These are phyloP conservation scores for Bufo bufo DNA, from an alignment of 2,113 vertebrate genomes.

Conservation along the genomic window DNA sequence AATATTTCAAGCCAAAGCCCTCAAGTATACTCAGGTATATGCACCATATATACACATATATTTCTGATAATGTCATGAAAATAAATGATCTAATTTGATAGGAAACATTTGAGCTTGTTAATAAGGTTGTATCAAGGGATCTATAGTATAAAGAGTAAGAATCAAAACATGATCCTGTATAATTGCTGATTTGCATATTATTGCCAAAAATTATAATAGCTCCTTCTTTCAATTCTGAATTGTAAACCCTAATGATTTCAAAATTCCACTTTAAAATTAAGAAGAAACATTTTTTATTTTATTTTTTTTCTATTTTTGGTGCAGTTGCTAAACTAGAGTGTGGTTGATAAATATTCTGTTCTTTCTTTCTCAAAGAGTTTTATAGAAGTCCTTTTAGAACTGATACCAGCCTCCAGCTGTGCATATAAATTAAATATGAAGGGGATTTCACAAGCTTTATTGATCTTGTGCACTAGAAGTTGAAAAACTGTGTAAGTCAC, in stretches of 20 bases:
- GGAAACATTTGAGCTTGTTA: constrained; percentile 39
- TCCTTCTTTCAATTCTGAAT: neutral
- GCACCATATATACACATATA: neutral
- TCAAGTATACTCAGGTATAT: neutral
- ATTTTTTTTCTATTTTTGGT: neutral
- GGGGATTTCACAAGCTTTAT: constrained; percentile 48
- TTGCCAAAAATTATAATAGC: constrained; percentile 18
- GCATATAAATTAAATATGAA: constrained; percentile 53
- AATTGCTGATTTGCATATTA: constrained; percentile 37
- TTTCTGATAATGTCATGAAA: constrained; percentile 21
- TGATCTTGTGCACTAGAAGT: constrained; percentile 43
- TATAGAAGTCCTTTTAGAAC: constrained; percentile 38
- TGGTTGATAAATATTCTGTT: constrained; percentile 25
- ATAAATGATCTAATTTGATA: neutral
- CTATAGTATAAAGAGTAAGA: neutral
- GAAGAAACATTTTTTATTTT: neutral
- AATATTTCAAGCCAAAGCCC: neutral
- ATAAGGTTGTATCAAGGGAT: constrained; percentile 39
- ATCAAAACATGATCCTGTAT: constrained; percentile 31
- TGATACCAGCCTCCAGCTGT: constrained; percentile 49
- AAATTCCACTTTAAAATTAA: neutral
- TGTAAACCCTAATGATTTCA: neutral
- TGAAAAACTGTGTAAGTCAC: constrained; percentile 39
- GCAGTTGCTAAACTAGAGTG: neutral
- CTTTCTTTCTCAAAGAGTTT: constrained; percentile 39